Conservation (phyloP, 23 tunicate genomes). For the Trididemnum clinides region DNA sequence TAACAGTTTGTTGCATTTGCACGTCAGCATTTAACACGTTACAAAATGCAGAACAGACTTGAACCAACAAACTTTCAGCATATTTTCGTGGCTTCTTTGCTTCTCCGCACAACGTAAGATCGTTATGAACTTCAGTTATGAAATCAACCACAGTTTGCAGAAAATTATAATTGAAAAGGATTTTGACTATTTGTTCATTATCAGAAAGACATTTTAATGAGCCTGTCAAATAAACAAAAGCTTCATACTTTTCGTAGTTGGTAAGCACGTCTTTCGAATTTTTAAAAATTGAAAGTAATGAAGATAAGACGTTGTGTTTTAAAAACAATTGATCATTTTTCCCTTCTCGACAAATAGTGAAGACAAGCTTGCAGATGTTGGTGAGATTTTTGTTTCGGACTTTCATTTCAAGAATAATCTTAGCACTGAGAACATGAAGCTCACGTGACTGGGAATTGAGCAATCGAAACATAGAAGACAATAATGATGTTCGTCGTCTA, state of each 20-base stretch:
- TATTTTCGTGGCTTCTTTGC: constrained; percentile 39
- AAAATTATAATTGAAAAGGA: background rate
- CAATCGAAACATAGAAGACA: constrained; percentile 62
- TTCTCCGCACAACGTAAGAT: background rate
- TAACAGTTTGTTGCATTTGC: constrained; percentile 6
- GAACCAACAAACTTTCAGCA: constrained; percentile 65
- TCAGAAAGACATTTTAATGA: constrained; percentile 71
- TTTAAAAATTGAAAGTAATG: constrained; percentile 27
- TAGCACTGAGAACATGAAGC: constrained; percentile 60
- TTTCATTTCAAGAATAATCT: constrained; percentile 62
- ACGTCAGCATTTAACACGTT: constrained; percentile 70
- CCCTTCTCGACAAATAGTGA: constrained; percentile 59
- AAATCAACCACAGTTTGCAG: constrained; percentile 11
- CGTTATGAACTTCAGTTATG: background rate
- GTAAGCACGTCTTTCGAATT: constrained; percentile 15
- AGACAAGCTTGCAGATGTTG: constrained; percentile 77
- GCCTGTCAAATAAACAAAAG: constrained; percentile 73
- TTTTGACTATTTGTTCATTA: constrained; percentile 50
- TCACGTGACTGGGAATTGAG: constrained; percentile 41
- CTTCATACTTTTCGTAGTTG: constrained; percentile 77
- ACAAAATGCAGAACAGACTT: constrained; percentile 58
- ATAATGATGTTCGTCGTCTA: constrained; percentile 70
- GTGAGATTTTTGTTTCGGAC: constrained; percentile 68
- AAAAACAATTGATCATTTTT: constrained; percentile 48
- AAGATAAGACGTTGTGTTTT: constrained; percentile 35